Evolutionary conservation across 2,797 vertebrate species (phyloP).

Genomic region (Alfaro cultratus): DNA sequence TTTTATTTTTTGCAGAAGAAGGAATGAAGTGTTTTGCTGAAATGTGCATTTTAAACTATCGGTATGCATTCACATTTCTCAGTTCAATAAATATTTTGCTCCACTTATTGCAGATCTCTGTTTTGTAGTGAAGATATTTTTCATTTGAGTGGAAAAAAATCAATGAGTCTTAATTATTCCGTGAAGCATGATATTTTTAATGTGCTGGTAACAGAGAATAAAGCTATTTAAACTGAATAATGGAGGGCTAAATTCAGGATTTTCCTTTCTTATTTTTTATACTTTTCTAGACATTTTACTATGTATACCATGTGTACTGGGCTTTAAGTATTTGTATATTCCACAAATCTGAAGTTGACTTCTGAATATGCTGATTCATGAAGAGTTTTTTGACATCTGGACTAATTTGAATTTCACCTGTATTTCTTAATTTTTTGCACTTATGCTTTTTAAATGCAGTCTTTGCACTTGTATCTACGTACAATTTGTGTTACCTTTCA

Average conservation of each 20-base stretch:
- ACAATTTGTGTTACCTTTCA: too few relatives aligned
- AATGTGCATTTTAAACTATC: not conserved
- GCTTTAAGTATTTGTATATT: not conserved
- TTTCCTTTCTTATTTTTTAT: not conserved
- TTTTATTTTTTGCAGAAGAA: slow-evolving; percentile 10
- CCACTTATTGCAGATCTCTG: slow-evolving; percentile 20
- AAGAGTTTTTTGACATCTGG: not conserved
- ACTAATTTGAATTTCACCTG: not conserved
- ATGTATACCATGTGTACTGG: not conserved
- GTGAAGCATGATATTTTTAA: not conserved
- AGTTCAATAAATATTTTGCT: slow-evolving; percentile 39
- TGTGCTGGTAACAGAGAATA: not conserved
- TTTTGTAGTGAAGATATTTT: slow-evolving; percentile 5
- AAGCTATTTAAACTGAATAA: not conserved
- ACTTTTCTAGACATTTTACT: not conserved
- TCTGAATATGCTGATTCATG: not conserved
- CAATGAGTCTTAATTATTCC: slow-evolving; percentile 13
- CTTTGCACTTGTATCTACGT: not conserved
- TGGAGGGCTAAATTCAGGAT: not conserved
- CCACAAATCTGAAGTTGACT: not conserved
- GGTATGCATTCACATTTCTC: not conserved
- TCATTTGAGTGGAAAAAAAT: not conserved
- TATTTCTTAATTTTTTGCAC: not conserved
- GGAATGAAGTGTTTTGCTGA: slow-evolving; percentile 21
- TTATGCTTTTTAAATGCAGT: not conserved